Base-by-base conservation (phyloP, 2,888 invertebrate genomes). In the Cheilosia vernalis region DNA sequence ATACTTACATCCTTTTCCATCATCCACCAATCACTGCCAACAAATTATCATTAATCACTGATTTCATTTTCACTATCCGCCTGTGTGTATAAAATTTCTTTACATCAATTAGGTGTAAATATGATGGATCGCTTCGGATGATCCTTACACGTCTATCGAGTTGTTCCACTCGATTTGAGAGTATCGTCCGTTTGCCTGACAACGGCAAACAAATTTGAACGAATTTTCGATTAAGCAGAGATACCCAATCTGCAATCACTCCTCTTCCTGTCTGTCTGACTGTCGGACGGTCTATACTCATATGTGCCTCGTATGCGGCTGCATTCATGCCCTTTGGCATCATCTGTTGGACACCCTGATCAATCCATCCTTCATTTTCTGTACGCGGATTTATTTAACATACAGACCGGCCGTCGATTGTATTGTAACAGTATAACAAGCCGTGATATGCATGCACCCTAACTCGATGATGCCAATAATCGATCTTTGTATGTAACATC, bases 31-130 rank as follows among this genome's bases (percentile, higher is more conserved):
- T 85, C 80, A 73, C 81, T 85, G 81, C 70, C 72, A 85, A 85
- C 80, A 72, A 85, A 72, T 81, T 76, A 81, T 73, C 85, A 85
- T 85, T 85, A 85, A 85, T 85, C 81, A 77, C 72, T 10, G 74
- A 70, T 80, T 80, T 80, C 55, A 53, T 77, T 67, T 63, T 70
- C 56, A 66, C 70, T 69, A 69, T 33, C 24, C 21, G 47, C 15
- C 47, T 42, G 19, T 44, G 21, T 73, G 30, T 66, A 72, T 56
- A 72, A 47, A 73, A 66, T 72, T 72, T 72, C 77, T 77, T 77
- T 72, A 66, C 84, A 80, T 85, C 85, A 85, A 85, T 85, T 85
- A 81, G 85, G 85, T 85, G 85, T 81, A 85, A 85, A 85, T 80
- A 85, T 85, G 85, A 85, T 81, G 66, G 85, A 85, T 85, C 61